Percentiles rank a stretch among this genome's conserved stretches.
Evolutionary conservation across 2,797 vertebrate genomes (phyloP).

Genomic region (Sylvia borin): DNA sequence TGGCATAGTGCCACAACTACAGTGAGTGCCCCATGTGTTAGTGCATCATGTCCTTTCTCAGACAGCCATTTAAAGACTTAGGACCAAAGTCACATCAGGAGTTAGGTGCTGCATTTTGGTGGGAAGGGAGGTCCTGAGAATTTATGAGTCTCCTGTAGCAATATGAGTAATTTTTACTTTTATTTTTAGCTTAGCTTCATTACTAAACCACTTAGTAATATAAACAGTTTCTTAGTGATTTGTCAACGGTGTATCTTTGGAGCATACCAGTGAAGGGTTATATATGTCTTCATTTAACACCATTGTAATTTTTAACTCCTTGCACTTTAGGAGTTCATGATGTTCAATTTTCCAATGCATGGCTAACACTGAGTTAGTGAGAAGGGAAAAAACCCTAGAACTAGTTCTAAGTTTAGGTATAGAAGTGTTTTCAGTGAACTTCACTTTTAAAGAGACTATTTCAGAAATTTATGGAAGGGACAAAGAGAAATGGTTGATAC

Average conservation of each 20-base stretch:
- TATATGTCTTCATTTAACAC: not conserved
- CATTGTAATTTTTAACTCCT: not conserved
- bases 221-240: not conserved
- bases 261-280: not conserved
- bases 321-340: not conserved
- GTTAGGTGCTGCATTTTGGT: not conserved
- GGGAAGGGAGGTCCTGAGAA: not conserved
- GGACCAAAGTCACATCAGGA: not conserved
- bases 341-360: not conserved
- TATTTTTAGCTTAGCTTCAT: constrained; percentile 15
- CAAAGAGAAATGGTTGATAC: not conserved
- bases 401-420: not conserved
- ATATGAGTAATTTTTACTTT: not conserved
- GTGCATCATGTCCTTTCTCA: not conserved
- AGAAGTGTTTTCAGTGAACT: not conserved
- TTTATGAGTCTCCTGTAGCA: not conserved
- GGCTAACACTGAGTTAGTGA: not conserved
- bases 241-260: not conserved
- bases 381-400: not conserved
- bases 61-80: not conserved
- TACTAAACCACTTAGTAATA: not conserved
- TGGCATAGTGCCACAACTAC: constrained; percentile 95
- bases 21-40: constrained; percentile 80
- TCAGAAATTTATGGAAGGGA: not conserved
- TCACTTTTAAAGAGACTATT: not conserved